phyloP scores from a whole-genome alignment of 2,797 vertebrate genomes.

The Gymnopithys bicolor region DNA sequence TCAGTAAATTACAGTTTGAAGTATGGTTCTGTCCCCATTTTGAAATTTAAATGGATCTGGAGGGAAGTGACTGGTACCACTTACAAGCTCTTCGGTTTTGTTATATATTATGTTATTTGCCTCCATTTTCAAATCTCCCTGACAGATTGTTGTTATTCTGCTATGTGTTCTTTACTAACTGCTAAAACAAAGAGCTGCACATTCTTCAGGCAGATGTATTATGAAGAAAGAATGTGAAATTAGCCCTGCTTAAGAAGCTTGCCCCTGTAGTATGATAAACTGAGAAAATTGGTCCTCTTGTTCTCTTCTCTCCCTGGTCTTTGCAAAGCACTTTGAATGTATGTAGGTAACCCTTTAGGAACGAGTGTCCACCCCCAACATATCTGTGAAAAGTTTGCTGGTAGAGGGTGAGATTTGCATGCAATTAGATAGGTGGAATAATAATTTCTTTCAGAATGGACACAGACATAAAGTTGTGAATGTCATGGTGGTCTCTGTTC shows the following conservation, averaged over 20 bases:
- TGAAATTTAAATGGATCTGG: neutral
- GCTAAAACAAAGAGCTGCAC: neutral
- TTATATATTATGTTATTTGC: neutral
- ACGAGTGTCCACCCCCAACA: neutral
- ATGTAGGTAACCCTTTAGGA: neutral
- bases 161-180: neutral
- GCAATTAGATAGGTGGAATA: neutral
- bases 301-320: neutral
- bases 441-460: neutral
- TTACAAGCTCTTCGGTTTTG: neutral
- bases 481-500: neutral
- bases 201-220: neutral
- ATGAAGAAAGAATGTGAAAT: neutral
- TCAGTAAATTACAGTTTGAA: neutral
- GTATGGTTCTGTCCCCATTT: neutral
- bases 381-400: neutral
- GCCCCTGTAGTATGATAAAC: neutral
- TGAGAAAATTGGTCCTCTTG: accelerated
- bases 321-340: neutral
- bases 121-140: neutral
- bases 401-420: neutral
- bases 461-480: neutral
- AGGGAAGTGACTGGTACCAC: neutral
- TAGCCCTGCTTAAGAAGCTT: neutral
- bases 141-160: neutral